Evolutionary conservation across 2,888 invertebrate genomes (phyloP), one percentile per base, ranked within the genome.

Genomic region (Meliscaeva auricollis): DNA sequence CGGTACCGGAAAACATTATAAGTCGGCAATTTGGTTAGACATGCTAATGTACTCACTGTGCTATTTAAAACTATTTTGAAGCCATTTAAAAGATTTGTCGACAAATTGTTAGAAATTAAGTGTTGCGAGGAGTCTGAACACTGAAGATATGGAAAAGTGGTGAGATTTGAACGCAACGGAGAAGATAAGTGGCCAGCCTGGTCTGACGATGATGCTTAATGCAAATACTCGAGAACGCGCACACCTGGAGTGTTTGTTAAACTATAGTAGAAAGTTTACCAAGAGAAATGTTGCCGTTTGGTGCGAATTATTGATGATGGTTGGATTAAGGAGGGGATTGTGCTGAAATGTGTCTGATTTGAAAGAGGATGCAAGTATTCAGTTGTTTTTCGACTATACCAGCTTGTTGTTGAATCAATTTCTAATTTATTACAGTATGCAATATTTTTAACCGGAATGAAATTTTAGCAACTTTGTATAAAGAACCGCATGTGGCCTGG

Each of bases 91-190:
- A 76, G 68, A 81, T 85, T 81, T 81, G 85, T 77, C 76, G 76
- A 81, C 80, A 85, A 76, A 76, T 84, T 60, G 70, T 72, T 72
- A n/a, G 60, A 75, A 72, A 80, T 77, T 76, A 81, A 81, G 54
- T 81, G 56, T n/a, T 9, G 76, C 35, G 20, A 38, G 13, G 68
- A 62, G 60, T 44, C 32, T 48, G 73, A 54, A 46, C n/a, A n/a
- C n/a, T 15, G 30, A 11, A 32, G 84, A 84, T 75, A 70, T 68
- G 70, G 15, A 75, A 80, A 80, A 80, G 75, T 80, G 75, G 58
- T 60, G 50, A 69, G 46, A 75, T 54, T 22, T 20, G 41, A n/a
- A n/a, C 15, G 30, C n/a, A 54, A 26, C 9, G 17, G 9, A 38
- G 38, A 38, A 38, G 38, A 38, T 38, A 70, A 62, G 54, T 66